Evolutionary conservation across 2,888 invertebrate species (phyloP), one percentile per base, ranked within the genome.

Genomic region (Synanthedon vespiformis): DNA sequence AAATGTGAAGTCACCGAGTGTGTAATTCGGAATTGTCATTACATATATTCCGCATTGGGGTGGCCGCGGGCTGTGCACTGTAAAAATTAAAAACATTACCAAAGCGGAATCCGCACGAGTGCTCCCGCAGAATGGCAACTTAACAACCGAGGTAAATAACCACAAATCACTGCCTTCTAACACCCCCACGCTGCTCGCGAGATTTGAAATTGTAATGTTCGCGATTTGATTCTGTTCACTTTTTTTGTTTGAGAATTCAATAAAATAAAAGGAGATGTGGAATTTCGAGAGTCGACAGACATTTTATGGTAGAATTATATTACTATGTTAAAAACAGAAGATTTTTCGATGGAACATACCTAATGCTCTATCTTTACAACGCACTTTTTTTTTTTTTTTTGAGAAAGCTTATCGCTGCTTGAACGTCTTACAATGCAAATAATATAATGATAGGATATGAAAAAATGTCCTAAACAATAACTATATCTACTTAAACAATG

Each of bases 131-230:
- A 86, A 86, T 85, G 84, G 85, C 77, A 80, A 81, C 77, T 81
- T 83, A 85, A 86, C 83, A 78, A 74, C 77, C 82, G 81, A 76
- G 74, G 83, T 84, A 85, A 85, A 85, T 85, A 87, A 82, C 86
- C 86, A 85, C 86, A 87, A 87, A 87, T 87, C 86, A 86, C 83
- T 64, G 78, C 69, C 66, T 78, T 74, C 83, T 83, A 84, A 84
- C 84, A 72, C 85, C 73, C 75, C 48, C 41, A 22, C 22, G 5
- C 5, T 22, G 34, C 69, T 68, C 80, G 81, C 82, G 80, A 77
- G 77, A 80, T 86, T 86, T 83, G 80, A 84, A 86, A 85, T 85
- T 74, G 75, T 80, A 75, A 71, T 76, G 71, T 80, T 65, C 34
- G 70, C 73, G 64, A 70, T 70, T 66, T 65, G 62, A 63, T 64